Conservation (phyloP, 2,888 invertebrate genomes). For the Drosophila mayaguana region DNA sequence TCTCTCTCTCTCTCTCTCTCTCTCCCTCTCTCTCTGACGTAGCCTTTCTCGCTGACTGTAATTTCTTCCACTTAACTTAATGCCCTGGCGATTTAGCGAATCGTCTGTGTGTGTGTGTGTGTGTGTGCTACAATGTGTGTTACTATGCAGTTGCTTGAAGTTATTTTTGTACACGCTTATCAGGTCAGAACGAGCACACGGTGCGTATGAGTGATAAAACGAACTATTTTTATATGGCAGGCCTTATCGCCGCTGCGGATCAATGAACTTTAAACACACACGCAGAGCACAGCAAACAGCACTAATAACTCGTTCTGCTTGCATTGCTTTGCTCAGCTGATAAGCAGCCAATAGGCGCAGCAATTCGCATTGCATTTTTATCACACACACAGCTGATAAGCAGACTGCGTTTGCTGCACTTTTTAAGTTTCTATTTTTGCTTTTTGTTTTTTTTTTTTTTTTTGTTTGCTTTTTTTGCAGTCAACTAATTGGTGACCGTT, state of each 20-base stretch:
- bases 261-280: constrained; percentile 70
- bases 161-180: constrained; percentile 22
- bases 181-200: constrained; percentile 32
- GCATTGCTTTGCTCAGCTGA: constrained; percentile 49
- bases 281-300: constrained; percentile 14
- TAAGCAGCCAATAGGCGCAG: constrained; percentile 58
- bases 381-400: constrained; percentile 40
- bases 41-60: constrained; percentile 67
- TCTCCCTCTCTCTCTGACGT: background rate
- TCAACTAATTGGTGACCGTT: constrained; percentile 67
- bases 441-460: constrained; percentile 14
- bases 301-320: constrained; percentile 48
- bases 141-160: constrained; percentile 29
- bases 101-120: constrained; percentile 2
- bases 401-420: constrained; percentile 33
- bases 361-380: constrained; percentile 49
- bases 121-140: constrained; percentile 28
- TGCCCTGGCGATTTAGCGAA: constrained; percentile 76
- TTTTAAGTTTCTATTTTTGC: constrained; percentile 15
- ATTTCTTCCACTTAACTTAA: constrained; percentile 84
- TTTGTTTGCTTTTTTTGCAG: constrained; percentile 17
- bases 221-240: constrained; percentile 52
- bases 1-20: background rate
- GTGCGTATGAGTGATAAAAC: constrained; percentile 63
- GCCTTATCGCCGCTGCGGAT: constrained; percentile 69